A percentile compares a stretch with the other conserved stretches of the same genome.
These are phyloP conservation scores for Artibeus jamaicensis DNA, from an alignment of 2,797 vertebrate species.

Conservation along the genomic window DNA sequence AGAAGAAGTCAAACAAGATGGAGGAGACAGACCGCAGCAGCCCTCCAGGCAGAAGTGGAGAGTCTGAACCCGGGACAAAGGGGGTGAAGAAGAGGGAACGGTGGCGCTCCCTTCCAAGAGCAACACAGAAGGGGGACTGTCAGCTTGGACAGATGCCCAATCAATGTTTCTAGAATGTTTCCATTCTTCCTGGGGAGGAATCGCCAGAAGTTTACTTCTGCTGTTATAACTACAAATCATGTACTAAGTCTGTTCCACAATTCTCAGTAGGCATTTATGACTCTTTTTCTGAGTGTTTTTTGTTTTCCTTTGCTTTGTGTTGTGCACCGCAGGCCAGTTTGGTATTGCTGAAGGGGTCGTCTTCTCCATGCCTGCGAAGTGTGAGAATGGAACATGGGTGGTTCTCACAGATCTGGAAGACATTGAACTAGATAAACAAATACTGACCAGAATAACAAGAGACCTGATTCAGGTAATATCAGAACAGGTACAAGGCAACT, in stretches of 20 bases:
- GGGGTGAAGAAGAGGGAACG: neutral
- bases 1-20: neutral
- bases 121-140: neutral
- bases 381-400: slow-evolving; percentile 86
- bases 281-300: neutral
- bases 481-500: neutral
- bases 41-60: neutral
- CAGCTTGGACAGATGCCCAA: neutral
- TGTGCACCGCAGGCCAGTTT: slow-evolving; percentile 84
- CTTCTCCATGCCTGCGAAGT: slow-evolving; percentile 91
- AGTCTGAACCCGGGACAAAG: neutral
- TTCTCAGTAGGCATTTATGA: neutral
- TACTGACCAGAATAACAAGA: slow-evolving; percentile 78
- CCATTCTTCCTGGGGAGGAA: neutral
- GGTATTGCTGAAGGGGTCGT: slow-evolving; percentile 86
- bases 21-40: neutral
- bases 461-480: slow-evolving; percentile 87
- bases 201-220: neutral
- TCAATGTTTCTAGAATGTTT: neutral
- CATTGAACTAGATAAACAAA: slow-evolving; percentile 77
- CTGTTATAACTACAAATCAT: neutral
- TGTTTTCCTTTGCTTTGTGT: neutral
- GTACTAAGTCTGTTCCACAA: neutral
- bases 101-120: neutral
- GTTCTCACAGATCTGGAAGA: slow-evolving; percentile 80